Evolutionary conservation across 2,113 vertebrate species (phyloP), one percentile per base, ranked within the genome.

Genomic region (Chaetodon auriga): DNA sequence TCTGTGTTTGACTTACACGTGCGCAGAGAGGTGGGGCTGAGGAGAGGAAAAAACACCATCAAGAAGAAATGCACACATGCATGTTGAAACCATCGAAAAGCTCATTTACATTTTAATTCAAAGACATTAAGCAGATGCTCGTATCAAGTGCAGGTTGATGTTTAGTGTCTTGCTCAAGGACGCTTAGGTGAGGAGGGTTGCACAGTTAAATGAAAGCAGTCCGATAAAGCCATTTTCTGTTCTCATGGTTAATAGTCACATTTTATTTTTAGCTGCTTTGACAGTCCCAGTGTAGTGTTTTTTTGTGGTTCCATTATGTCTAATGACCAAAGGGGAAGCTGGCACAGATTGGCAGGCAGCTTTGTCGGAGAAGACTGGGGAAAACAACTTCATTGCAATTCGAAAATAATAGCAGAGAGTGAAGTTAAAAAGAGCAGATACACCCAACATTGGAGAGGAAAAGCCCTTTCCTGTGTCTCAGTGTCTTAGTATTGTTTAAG

Each of bases 21-120:
- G 70, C 62, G 25, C 38, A 4, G 68, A 45, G 75, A 80, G 80
- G 86, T 30, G 80, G 70, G 65, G 61, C 58, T 0, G 51, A 43
- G 13, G 11, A 35, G 72, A 43, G 45, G 58, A 36, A 43, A 72
- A 76, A 73, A 75, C 43, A 66, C 63, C 68, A 66, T 68, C 62
- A 57, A 72, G 80, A 85, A 73, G 72, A 84, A 80, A 87, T 69
- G 87, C 84, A 84, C 69, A n/a, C 68, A 57, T 70, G 68, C 82
- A 71, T 51, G 75, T 72, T 57, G 51, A 83, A 89, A 90, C 86
- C 84, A 81, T 87, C 79, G 41, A 75, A 41, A 90, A 89, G 12
- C 92, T 92, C 86, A 92, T 94, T 93, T 94, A 87, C 92, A 94
- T 94, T 90, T 93, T 93, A 94, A 94, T 93, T 91, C 86, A 89